phyloP scores from a whole-genome alignment of 1,140 invertebrate species.

The Drosophila insularis region DNA sequence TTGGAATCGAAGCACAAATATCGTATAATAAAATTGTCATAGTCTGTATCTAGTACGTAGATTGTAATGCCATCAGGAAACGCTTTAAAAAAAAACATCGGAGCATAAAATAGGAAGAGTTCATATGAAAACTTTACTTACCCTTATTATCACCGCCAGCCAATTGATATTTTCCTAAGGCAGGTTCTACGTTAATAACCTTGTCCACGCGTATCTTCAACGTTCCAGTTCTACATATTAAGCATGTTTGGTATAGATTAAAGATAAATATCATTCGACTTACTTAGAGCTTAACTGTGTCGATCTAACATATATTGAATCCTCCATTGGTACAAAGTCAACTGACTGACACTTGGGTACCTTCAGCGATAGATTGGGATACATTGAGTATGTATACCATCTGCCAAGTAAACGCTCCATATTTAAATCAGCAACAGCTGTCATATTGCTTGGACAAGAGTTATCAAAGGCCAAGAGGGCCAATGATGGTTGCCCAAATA shows the following conservation, averaged over 20 bases:
- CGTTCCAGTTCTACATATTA: constrained; percentile 18
- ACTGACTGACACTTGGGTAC: constrained; percentile 15
- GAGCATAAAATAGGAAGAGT: background rate
- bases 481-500: background rate
- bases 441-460: constrained; percentile 37
- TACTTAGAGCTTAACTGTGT: constrained; percentile 20
- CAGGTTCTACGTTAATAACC: background rate
- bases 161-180: constrained; percentile 11
- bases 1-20: constrained; percentile 37
- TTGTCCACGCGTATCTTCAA: background rate
- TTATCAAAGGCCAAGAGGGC: background rate
- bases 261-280: background rate
- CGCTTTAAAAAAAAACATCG: background rate
- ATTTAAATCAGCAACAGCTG: constrained; percentile 28
- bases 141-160: constrained; percentile 2
- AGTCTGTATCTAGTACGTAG: constrained; percentile 51
- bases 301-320: background rate
- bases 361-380: background rate
- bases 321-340: background rate
- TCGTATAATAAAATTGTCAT: constrained; percentile 34
- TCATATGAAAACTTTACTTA: background rate
- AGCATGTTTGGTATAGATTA: no score
- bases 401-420: constrained; percentile 21
- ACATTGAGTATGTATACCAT: constrained; percentile 43
- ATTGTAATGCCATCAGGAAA: constrained; percentile 29